phyloP scores from a whole-genome alignment of 1,140 invertebrate genomes.

The Scaptodrosophila lebanonensis region DNA sequence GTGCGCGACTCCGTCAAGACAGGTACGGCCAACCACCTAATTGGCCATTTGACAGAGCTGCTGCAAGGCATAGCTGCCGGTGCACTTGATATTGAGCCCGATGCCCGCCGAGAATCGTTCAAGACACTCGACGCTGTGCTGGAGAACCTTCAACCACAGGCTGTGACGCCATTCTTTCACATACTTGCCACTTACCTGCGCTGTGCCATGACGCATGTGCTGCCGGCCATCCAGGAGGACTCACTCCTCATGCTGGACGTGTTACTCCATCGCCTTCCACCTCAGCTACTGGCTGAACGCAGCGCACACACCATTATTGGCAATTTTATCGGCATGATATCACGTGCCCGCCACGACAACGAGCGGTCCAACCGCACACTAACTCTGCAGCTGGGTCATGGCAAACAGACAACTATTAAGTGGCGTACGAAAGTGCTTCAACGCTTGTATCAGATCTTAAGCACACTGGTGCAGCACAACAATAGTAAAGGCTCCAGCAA shows the following conservation, averaged over 20 bases:
- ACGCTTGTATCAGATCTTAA: conserved; percentile 81
- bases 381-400: conserved; percentile 80
- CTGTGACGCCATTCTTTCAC: conserved; percentile 83
- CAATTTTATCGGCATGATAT: conserved; percentile 89
- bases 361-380: conserved; percentile 81
- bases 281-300: conserved; percentile 80
- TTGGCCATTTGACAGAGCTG: conserved; percentile 82
- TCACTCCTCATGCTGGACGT: conserved; percentile 87
- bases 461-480: conserved; percentile 73
- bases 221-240: conserved; percentile 87
- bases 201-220: conserved; percentile 92
- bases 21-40: conserved; percentile 76
- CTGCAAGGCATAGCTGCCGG: conserved; percentile 84
- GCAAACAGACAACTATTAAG: conserved; percentile 83
- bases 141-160: conserved; percentile 78
- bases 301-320: conserved; percentile 83
- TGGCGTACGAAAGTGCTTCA: conserved; percentile 86
- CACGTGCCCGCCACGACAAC: conserved; percentile 81
- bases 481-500: conserved; percentile 8
- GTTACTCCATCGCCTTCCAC: conserved; percentile 81
- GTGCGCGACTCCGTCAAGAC: conserved; percentile 83
- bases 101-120: conserved; percentile 83
- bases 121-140: conserved; percentile 84
- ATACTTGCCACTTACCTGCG: conserved; percentile 86
- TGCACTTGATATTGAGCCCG: conserved; percentile 84